A percentile compares a stretch with the other conserved stretches of the same genome.
These are phyloP conservation scores for Papilio xuthus DNA, from an alignment of 1,140 invertebrate genomes.

Conservation along the genomic window DNA sequence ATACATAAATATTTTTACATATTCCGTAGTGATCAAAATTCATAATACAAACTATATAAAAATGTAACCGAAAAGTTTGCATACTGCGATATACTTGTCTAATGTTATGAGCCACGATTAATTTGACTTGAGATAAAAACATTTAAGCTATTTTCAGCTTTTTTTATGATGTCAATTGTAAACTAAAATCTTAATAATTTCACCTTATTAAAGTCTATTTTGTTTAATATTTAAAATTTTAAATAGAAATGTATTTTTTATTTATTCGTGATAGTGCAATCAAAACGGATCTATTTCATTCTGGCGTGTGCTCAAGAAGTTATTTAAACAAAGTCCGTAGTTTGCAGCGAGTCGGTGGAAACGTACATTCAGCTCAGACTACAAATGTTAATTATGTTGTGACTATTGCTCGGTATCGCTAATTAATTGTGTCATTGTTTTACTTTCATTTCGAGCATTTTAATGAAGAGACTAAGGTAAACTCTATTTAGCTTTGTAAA, in stretches of 20 bases:
- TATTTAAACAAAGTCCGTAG: conserved; percentile 3
- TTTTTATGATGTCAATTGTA: no score
- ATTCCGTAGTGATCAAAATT: no score
- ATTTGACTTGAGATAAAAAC: no score
- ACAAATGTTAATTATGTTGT: conserved; percentile 11
- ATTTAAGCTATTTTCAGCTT: no score
- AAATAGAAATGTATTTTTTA: neutral
- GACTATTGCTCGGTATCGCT: conserved; percentile 10
- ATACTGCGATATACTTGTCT: no score
- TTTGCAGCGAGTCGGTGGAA: neutral
- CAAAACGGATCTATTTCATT: conserved; percentile 13
- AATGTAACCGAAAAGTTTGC: no score
- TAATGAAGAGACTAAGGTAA: conserved; percentile 17
- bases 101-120: no score
- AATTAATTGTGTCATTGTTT: conserved; percentile 16
- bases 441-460: conserved; percentile 18
- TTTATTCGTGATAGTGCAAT: neutral
- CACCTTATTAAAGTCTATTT: no score
- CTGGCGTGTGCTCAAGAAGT: conserved; percentile 20
- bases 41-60: no score
- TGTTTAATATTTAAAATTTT: neutral
- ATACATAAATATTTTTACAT: no score
- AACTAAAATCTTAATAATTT: neutral
- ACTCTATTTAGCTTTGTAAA: neutral
- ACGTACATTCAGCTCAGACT: neutral